These are phyloP conservation scores for Zaprionus capensis DNA, from an alignment of 1,140 invertebrate species.

Conservation along the genomic window DNA sequence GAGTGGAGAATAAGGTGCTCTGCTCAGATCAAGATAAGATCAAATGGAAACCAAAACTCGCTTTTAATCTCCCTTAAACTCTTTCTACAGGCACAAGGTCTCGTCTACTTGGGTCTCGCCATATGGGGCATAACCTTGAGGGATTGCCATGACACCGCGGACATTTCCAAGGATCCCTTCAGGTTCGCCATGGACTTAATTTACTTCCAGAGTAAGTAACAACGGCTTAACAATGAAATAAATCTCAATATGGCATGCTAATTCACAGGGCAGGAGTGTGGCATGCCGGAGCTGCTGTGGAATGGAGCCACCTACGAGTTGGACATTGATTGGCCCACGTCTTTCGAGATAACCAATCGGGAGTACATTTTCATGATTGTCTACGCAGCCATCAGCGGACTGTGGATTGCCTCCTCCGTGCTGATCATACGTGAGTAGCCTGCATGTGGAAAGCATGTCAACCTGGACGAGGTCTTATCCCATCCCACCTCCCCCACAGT, in stretches of 20 bases:
- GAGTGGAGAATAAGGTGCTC: too few species aligned
- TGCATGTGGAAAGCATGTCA: background rate
- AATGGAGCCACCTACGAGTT: background rate
- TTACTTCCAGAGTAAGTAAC: conserved; percentile 65
- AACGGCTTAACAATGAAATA: background rate
- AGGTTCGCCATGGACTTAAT: conserved; percentile 71
- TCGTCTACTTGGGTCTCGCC: conserved; percentile 60
- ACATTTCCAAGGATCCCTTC: conserved; percentile 59
- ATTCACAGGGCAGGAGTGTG: conserved; percentile 50
- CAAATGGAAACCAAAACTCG: background rate
- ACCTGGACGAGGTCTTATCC: background rate
- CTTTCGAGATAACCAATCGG: conserved; percentile 57
- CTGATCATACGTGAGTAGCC: conserved; percentile 65
- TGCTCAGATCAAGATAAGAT: too few species aligned
- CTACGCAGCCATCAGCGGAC: conserved; percentile 73
- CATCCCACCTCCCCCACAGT: conserved; percentile 22
- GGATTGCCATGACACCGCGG: conserved; percentile 43
- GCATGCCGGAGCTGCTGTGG: conserved; percentile 15
- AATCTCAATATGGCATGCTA: background rate
- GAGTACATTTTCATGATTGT: conserved; percentile 71
- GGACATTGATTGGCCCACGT: conserved; percentile 52
- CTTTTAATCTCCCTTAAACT: background rate
- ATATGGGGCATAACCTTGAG: conserved; percentile 71
- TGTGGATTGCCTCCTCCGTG: conserved; percentile 71
- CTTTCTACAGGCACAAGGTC: conserved; percentile 59